Evolutionary conservation across 2,797 vertebrate species (phyloP).

Genomic region (Cephalopachus bancanus): DNA sequence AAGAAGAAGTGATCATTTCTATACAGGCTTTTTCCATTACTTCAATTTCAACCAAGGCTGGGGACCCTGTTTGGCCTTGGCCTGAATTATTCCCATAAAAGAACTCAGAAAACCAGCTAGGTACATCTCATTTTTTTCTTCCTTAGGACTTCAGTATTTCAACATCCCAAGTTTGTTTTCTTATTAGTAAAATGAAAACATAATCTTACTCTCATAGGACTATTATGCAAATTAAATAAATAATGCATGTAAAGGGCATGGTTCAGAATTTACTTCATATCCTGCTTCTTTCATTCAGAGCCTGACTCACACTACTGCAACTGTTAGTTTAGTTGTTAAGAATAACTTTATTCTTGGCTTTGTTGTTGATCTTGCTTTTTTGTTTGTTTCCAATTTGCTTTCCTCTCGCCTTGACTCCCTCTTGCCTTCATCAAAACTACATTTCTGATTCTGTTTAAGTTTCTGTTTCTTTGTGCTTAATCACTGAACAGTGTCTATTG

Average conservation of each 20-base stretch:
- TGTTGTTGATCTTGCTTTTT: background rate
- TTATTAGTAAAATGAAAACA: background rate
- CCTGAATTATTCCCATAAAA: background rate
- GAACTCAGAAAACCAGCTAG: background rate
- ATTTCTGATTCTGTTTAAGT: background rate
- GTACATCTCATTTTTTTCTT: background rate
- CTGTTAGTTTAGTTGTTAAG: background rate
- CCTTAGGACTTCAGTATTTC: background rate
- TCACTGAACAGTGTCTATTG: background rate
- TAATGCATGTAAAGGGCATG: background rate
- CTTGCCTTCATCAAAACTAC: background rate
- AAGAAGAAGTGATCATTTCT: background rate
- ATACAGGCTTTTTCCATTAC: background rate
- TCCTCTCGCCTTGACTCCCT: background rate
- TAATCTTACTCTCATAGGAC: background rate
- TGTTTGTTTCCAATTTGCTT: constrained; percentile 15
- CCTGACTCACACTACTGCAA: background rate
- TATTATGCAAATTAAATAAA: background rate
- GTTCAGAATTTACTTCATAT: background rate
- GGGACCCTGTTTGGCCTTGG: background rate
- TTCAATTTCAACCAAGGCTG: background rate
- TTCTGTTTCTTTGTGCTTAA: constrained; percentile 12
- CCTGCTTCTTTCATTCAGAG: background rate
- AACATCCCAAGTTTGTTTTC: background rate
- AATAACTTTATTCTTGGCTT: background rate